Percentiles rank a stretch among this genome's conserved stretches.
These are phyloP conservation scores for Chirona hameri DNA, from an alignment of 2,888 invertebrate genomes.

Conservation along the genomic window DNA sequence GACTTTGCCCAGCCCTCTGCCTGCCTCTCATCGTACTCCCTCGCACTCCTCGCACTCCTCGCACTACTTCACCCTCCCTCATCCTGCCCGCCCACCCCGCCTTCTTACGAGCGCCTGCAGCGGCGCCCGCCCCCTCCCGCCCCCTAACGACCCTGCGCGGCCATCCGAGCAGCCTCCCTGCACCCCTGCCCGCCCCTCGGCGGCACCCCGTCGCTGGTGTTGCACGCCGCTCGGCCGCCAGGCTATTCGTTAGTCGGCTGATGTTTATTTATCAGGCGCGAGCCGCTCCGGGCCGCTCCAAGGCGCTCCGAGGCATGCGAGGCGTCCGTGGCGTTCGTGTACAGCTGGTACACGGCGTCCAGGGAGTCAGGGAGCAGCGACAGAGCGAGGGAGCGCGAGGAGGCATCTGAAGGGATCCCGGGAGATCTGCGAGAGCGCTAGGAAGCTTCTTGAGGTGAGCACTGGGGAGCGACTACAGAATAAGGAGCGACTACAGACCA, in stretches of 20 bases:
- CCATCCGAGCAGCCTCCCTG: not conserved
- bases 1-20: not conserved
- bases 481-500: too few relatives aligned
- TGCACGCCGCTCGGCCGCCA: not conserved
- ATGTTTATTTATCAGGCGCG: constrained; percentile 26
- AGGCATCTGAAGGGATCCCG: too few relatives aligned
- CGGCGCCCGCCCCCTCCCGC: not conserved
- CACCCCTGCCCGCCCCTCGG: not conserved
- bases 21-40: not conserved
- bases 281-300: not conserved
- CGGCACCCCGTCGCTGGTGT: not conserved
- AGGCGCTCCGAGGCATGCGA: not conserved
- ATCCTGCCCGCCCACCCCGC: too few relatives aligned
- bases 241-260: not conserved
- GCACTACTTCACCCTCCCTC: too few relatives aligned
- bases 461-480: too few relatives aligned
- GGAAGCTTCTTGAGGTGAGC: too few relatives aligned
- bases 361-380: too few relatives aligned
- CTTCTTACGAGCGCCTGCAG: not conserved
- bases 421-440: too few relatives aligned
- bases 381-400: too few relatives aligned
- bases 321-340: not conserved
- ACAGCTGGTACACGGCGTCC: too few relatives aligned
- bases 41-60: not conserved
- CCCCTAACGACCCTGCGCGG: not conserved